A percentile compares a stretch with the other conserved stretches of the same genome.
These are phyloP conservation scores for Rotaria macrura DNA, from an alignment of 2,888 invertebrate species.

Conservation along the genomic window DNA sequence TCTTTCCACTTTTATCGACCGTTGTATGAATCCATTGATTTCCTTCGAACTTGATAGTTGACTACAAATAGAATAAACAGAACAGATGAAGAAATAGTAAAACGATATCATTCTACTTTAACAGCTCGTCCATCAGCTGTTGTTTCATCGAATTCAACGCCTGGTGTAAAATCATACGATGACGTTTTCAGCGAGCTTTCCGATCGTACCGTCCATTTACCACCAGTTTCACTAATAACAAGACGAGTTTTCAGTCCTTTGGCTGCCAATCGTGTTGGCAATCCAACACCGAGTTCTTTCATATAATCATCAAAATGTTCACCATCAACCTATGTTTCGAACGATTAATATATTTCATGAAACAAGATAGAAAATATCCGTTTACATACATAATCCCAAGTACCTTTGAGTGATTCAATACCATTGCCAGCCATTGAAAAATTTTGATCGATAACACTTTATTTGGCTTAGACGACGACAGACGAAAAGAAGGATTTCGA, in stretches of 20 bases:
- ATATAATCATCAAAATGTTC: slow-evolving; percentile 9
- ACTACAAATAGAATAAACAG: not conserved
- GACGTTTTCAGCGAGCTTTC: not conserved
- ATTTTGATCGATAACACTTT: too few relatives aligned
- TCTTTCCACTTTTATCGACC: not conserved
- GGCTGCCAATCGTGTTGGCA: not conserved
- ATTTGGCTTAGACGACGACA: too few relatives aligned
- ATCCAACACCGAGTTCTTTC: slow-evolving; percentile 8
- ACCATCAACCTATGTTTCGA: not conserved
- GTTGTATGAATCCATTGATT: not conserved
- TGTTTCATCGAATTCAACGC: not conserved
- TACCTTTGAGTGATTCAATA: not conserved
- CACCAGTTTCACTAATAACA: not conserved
- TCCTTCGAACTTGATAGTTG: not conserved
- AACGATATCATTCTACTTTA: not conserved
- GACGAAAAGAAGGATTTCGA: not conserved
- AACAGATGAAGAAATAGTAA: not conserved
- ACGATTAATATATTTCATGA: not conserved
- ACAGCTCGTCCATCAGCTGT: slow-evolving; percentile 1
- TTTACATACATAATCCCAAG: slow-evolving; percentile 3
- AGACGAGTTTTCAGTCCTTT: not conserved
- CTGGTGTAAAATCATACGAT: not conserved
- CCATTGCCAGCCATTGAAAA: not conserved
- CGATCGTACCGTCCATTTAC: not conserved
- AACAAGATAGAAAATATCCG: too few relatives aligned